A percentile compares a stretch with the other conserved stretches of the same genome.
Conservation (phyloP, 2,888 invertebrate species). For the Alloscopus bannaensis region DNA sequence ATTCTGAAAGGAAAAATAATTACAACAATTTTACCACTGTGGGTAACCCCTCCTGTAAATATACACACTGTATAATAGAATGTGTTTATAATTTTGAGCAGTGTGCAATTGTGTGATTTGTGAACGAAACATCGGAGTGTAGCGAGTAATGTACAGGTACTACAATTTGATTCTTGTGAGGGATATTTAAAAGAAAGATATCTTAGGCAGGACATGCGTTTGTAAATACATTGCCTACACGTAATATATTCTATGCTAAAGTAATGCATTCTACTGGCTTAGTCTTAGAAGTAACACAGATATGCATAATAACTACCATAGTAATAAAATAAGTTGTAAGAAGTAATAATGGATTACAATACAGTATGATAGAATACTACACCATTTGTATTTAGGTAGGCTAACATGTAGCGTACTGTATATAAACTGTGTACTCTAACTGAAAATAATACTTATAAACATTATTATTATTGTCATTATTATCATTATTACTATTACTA, state of each 20-base stretch:
- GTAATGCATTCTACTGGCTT: too few species aligned
- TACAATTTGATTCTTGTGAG: too few species aligned
- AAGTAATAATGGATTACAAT: background rate
- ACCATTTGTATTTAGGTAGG: background rate
- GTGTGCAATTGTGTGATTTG: conserved; percentile 18
- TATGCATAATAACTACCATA: too few species aligned
- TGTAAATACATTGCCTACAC: too few species aligned
- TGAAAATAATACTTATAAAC: too few species aligned
- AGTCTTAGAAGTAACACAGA: too few species aligned
- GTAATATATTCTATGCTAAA: too few species aligned
- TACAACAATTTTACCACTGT: conserved; percentile 10
- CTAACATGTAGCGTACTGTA: background rate
- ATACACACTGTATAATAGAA: too few species aligned
- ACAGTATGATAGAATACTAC: too few species aligned
- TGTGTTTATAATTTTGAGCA: conserved; percentile 7
- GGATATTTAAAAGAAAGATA: too few species aligned
- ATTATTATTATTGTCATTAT: conserved; percentile 24
- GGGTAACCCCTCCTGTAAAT: conserved; percentile 2
- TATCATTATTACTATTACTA: conserved; percentile 18
- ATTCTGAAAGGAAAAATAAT: background rate
- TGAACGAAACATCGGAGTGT: background rate
- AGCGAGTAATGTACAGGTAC: background rate
- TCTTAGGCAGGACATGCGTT: too few species aligned
- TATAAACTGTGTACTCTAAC: conserved; percentile 16
- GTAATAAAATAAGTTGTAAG: background rate